These are phyloP conservation scores for Caprella mutica DNA, from an alignment of 2,888 invertebrate genomes.

Conservation along the genomic window DNA sequence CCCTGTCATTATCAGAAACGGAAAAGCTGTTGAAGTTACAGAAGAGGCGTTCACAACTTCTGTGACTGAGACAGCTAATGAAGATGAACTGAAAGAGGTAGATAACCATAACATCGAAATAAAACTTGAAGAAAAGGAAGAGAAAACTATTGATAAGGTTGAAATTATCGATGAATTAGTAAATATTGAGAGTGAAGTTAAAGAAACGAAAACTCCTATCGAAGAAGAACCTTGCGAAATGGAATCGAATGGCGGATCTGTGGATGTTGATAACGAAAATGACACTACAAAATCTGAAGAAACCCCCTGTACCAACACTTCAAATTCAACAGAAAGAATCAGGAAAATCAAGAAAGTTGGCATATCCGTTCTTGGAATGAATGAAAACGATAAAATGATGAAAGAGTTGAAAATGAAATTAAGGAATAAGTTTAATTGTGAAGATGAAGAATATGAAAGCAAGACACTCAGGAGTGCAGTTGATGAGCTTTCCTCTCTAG, in stretches of 20 bases:
- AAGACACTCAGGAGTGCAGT: neutral
- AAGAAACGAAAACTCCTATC: no score
- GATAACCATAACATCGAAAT: neutral
- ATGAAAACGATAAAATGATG: constrained; percentile 35
- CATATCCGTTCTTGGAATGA: constrained; percentile 29
- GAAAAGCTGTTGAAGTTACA: constrained; percentile 27
- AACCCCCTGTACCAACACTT: neutral
- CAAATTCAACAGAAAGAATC: constrained; percentile 13
- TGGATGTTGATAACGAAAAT: neutral
- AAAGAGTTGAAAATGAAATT: constrained; percentile 35
- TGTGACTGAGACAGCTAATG: neutral
- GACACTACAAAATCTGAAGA: neutral
- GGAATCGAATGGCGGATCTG: neutral
- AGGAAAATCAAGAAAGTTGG: constrained; percentile 29
- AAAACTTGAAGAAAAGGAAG: neutral
- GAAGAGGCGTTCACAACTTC: constrained; percentile 29
- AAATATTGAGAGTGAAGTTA: no score
- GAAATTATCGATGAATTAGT: no score
- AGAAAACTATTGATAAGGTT: no score
- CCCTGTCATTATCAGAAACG: constrained; percentile 32
- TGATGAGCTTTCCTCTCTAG: neutral
- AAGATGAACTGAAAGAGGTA: neutral
- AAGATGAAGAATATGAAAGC: neutral
- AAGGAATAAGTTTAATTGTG: constrained; percentile 27
- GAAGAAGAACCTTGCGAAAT: no score